Percentiles rank a stretch among this genome's conserved stretches.
Evolutionary conservation across 2,797 vertebrate species (phyloP).

Genomic region (Salmo trutta): DNA sequence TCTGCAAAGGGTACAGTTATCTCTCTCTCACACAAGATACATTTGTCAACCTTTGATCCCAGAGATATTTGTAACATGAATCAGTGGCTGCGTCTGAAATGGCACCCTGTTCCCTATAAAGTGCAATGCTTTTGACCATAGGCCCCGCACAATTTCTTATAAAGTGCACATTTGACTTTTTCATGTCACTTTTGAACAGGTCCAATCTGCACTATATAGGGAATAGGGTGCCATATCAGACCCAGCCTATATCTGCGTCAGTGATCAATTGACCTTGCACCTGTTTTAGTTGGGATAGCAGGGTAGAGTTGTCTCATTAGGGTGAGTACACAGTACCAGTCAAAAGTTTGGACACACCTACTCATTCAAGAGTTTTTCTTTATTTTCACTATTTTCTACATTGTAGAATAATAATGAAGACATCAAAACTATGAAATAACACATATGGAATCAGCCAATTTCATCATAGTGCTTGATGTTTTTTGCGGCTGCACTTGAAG

Average conservation of each 20-base stretch:
- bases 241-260: background rate
- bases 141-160: conserved; percentile 11
- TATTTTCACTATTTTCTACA: too few relatives aligned
- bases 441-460: too few relatives aligned
- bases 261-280: background rate
- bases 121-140: too few relatives aligned
- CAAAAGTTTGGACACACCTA: too few relatives aligned
- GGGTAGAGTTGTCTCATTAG: background rate
- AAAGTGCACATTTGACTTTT: conserved; percentile 19
- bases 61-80: background rate
- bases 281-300: background rate
- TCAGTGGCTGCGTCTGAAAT: background rate
- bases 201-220: too few relatives aligned
- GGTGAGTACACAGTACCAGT: background rate
- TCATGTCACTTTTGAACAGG: too few relatives aligned
- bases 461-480: too few relatives aligned
- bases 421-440: too few relatives aligned
- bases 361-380: too few relatives aligned
- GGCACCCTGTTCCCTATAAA: background rate
- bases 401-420: too few relatives aligned
- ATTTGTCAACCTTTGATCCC: background rate
- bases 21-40: background rate
- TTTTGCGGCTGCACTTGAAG: too few relatives aligned
- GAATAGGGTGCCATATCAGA: too few relatives aligned
- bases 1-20: background rate